A percentile compares a stretch with the other conserved stretches of the same genome.
phyloP scores from a whole-genome alignment of 2,888 invertebrate genomes.

The Ceratothoa steindachneri region DNA sequence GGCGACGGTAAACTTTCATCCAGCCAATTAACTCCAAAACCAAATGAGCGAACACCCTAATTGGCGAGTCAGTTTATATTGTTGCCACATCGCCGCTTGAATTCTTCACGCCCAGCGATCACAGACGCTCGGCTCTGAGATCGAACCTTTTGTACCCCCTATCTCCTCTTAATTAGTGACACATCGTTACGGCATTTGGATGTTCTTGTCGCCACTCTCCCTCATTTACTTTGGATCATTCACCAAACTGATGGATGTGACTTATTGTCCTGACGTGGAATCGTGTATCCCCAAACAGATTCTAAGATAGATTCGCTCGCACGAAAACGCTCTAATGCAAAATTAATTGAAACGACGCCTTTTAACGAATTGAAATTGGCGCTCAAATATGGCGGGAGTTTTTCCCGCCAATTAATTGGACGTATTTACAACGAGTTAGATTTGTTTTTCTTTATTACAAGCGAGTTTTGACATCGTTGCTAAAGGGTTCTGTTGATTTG shows the following conservation, averaged over 20 bases:
- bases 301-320: not conserved
- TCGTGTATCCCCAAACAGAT: slow-evolving; percentile 4
- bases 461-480: no score
- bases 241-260: not conserved
- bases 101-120: slow-evolving; percentile 14
- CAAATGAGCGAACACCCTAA: slow-evolving; percentile 20
- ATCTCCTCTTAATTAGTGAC: slow-evolving; percentile 11
- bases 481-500: no score
- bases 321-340: slow-evolving; percentile 1
- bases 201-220: not conserved
- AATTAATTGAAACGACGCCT: slow-evolving; percentile 3
- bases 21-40: slow-evolving; percentile 27
- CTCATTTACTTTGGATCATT: slow-evolving; percentile 5
- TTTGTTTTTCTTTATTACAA: no score
- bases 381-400: no score
- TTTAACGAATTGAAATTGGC: not conserved
- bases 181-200: not conserved
- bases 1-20: not conserved
- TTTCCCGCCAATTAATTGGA: no score
- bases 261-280: slow-evolving; percentile 1
- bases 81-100: slow-evolving; percentile 25
- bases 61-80: slow-evolving; percentile 42
- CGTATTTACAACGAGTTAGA: no score
- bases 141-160: no score
- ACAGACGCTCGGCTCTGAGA: slow-evolving; percentile 8